Conservation (phyloP, 2,797 vertebrate species). For the Podargus strigoides region DNA sequence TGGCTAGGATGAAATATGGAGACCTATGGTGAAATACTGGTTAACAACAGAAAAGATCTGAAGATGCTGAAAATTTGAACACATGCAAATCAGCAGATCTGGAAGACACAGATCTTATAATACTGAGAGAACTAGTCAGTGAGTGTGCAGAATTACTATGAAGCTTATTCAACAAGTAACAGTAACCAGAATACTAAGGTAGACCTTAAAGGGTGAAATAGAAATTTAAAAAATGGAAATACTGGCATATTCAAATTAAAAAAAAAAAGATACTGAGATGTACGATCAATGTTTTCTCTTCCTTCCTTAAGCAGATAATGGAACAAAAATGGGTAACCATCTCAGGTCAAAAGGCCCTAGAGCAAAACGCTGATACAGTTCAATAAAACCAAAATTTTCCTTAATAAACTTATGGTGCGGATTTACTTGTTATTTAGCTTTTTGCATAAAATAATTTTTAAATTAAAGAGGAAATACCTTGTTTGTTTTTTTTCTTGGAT, state of each 20-base stretch:
- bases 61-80: neutral
- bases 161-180: neutral
- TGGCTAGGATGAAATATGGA: neutral
- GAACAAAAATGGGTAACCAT: neutral
- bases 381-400: neutral
- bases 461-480: neutral
- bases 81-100: neutral
- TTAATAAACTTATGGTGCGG: neutral
- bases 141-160: neutral
- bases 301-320: neutral
- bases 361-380: neutral
- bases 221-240: neutral
- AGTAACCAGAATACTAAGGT: neutral
- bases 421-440: neutral
- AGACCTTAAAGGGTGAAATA: neutral
- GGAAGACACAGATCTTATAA: neutral
- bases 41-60: neutral
- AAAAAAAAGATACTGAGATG: neutral
- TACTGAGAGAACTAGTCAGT: neutral
- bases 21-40: neutral
- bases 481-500: neutral
- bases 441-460: neutral
- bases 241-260: neutral
- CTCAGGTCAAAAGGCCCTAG: neutral
- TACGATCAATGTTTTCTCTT: neutral